A percentile compares a stretch with the other conserved stretches of the same genome.
These are phyloP conservation scores for Arion vulgaris DNA, from an alignment of 1,140 invertebrate species.

Conservation along the genomic window DNA sequence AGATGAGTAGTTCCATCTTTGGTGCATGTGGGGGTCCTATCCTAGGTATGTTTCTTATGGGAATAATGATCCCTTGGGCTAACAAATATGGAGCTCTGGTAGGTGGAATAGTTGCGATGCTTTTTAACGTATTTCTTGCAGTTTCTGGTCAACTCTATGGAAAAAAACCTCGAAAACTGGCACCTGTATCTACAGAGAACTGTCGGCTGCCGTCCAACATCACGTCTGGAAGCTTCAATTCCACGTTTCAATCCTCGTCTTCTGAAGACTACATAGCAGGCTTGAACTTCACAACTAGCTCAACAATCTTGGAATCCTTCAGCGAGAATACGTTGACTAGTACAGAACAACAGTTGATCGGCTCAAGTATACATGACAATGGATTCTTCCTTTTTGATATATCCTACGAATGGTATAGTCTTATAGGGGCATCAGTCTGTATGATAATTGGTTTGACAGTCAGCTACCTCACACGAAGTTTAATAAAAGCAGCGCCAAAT, in stretches of 20 bases:
- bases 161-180: background rate
- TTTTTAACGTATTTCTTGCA: constrained; percentile 14
- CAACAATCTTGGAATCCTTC: background rate
- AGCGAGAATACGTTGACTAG: background rate
- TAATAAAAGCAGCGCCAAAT: background rate
- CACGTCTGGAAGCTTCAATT: background rate
- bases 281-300: background rate
- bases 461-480: background rate
- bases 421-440: background rate
- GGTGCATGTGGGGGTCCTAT: constrained; percentile 84
- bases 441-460: background rate
- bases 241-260: background rate
- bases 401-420: constrained; percentile 25
- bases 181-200: background rate
- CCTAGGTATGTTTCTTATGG: constrained; percentile 76
- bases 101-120: background rate
- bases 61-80: constrained; percentile 86
- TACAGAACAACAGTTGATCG: background rate
- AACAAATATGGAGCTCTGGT: constrained; percentile 31
- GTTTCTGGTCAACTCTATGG: constrained; percentile 1
- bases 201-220: background rate
- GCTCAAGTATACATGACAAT: background rate
- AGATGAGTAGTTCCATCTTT: constrained; percentile 81
- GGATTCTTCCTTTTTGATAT: constrained; percentile 25
- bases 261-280: background rate